Evolutionary conservation across 1,140 invertebrate species (phyloP), one percentile per base, ranked within the genome.

Genomic region (Hetaerina americana): DNA sequence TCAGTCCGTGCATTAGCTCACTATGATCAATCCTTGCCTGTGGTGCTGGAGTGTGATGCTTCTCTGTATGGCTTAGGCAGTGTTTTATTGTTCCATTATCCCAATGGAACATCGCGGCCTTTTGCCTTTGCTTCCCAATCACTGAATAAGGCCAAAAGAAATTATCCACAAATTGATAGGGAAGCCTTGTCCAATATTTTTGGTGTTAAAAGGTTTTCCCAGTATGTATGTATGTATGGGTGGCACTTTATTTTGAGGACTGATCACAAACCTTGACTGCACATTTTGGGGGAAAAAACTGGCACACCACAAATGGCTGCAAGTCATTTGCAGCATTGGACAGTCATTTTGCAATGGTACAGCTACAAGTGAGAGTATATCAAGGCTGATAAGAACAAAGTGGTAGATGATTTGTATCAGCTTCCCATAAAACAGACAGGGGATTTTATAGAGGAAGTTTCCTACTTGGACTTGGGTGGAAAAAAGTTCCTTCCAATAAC

Each of bases 111-210:
- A 2, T 79, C 82, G 73, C 68, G 72, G 72, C 80, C 81, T 25
- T 80, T 86, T 66, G 77, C 78, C 5, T 84, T 77, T 77, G 80
- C 78, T 12, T 85, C 84, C 10, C 74, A 80, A 68, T 78, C 78
- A 0, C 75, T 86, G 28, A 77, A 75, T n/a, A 66, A 76, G 28
- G 75, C 81, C 5, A 81, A 86, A 74, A 74, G 77, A 75, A 84
- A 81, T 70, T 85, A 86, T 69, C 72, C 79, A 10, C 81, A 83
- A 72, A 81, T 85, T 27, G 83, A 88, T 29, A 84, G 81, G 75
- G 85, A 88, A 78, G 82, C 81, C 6, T 74, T 84, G n/a, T 79
- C 81, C 1, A 80, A 87, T 12, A 72, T 86, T 0, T 87, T 78
- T 76, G 81, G 79, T 5, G 78, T 87, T 5, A 79, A 80, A 71